A percentile compares a stretch with the other conserved stretches of the same genome.
Evolutionary conservation across 2,797 vertebrate species (phyloP).

Genomic region (Halcyon chelicuti): DNA sequence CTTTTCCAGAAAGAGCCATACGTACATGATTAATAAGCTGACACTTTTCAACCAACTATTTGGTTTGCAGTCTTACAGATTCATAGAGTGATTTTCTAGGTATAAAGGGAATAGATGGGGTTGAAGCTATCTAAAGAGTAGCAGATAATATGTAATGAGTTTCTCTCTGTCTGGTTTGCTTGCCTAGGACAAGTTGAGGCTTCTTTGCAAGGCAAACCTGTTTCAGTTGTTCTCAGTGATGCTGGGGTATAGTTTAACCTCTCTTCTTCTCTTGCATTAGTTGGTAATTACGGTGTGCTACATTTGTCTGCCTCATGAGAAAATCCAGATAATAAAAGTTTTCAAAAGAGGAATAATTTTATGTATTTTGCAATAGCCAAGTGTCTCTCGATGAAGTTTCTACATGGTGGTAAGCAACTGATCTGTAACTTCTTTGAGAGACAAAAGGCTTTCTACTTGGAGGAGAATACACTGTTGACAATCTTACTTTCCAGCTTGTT

Average conservation of each 20-base stretch:
- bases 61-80: background rate
- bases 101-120: background rate
- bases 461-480: background rate
- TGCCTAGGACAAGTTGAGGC: background rate
- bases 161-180: background rate
- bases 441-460: background rate
- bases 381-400: background rate
- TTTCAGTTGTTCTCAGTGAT: background rate
- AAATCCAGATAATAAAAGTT: background rate
- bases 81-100: background rate
- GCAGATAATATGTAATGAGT: background rate
- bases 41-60: background rate
- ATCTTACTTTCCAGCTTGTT: background rate
- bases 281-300: background rate
- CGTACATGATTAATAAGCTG: background rate
- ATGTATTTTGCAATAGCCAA: background rate
- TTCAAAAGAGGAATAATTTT: background rate
- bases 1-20: background rate
- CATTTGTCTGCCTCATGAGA: background rate
- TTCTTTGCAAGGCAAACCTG: background rate
- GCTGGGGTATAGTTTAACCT: background rate
- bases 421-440: background rate
- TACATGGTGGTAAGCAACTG: background rate
- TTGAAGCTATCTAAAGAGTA: background rate
- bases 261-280: background rate